These are phyloP conservation scores for Drosophila serrata DNA, from an alignment of 1,140 invertebrate species.

Conservation along the genomic window DNA sequence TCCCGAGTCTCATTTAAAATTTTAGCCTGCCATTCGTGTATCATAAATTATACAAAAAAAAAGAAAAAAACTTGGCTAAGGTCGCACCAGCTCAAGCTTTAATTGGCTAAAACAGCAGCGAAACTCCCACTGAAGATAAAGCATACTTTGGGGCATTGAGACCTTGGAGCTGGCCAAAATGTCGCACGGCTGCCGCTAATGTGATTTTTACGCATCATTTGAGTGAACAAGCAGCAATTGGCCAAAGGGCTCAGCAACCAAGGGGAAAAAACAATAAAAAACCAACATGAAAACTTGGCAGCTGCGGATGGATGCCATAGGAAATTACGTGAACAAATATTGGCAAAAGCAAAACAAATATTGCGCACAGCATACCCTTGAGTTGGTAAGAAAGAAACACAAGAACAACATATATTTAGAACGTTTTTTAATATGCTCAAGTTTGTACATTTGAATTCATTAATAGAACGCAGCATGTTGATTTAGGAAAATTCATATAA, in stretches of 20 bases:
- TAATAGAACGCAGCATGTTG: not conserved
- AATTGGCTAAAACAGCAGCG: conserved; percentile 50
- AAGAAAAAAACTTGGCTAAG: conserved; percentile 49
- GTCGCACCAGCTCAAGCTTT: conserved; percentile 38
- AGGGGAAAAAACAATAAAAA: conserved; percentile 16
- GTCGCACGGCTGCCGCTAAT: conserved; percentile 76
- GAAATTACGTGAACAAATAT: conserved; percentile 75
- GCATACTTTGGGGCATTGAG: conserved; percentile 28
- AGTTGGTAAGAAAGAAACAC: not conserved
- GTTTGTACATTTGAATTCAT: not conserved
- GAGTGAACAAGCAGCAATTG: conserved; percentile 61
- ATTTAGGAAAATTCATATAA: conserved; percentile 31
- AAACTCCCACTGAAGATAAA: conserved; percentile 22
- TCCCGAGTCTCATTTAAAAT: conserved; percentile 27
- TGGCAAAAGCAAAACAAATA: conserved; percentile 57
- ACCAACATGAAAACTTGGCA: conserved; percentile 34
- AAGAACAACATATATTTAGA: too few relatives aligned
- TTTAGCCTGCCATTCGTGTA: conserved; percentile 14
- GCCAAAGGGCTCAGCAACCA: conserved; percentile 40
- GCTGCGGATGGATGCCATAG: conserved; percentile 40
- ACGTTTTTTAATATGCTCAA: conserved; percentile 7
- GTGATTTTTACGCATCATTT: conserved; percentile 81
- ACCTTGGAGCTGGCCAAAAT: conserved; percentile 43
- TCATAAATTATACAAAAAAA: conserved; percentile 58
- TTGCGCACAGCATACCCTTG: conserved; percentile 10